Evolutionary conservation across 2,113 vertebrate species (phyloP), one percentile per base, ranked within the genome.

Genomic region (Chascanopsetta lugubris): DNA sequence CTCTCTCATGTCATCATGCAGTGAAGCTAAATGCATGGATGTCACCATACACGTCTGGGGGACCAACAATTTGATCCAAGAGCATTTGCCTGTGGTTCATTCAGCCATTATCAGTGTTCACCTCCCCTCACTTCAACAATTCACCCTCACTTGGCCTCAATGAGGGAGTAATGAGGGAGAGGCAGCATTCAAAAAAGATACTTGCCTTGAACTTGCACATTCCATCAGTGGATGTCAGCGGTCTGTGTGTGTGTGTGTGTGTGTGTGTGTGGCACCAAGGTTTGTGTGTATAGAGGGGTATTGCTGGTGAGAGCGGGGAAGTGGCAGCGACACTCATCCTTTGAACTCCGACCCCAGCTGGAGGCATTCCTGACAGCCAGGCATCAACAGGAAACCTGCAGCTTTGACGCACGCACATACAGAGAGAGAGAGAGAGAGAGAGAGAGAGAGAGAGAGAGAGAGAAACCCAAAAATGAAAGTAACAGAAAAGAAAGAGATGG

Each of bases 381-480:
- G 80, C 76, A 90, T 89, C 89, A 90, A 90, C 89, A 90, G 89
- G 89, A 90, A 90, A 85, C 58, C 75, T 61, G 65, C 42, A 54
- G 61, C 69, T 66, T 85, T 77, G 34, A 47, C n/a, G 40, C 64
- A 45, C 61, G 36, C 21, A 29, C 45, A 36, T 25, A 26, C 47
- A 32, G n/a, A n/a, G n/a, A n/a, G n/a, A n/a, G n/a, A n/a, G n/a
- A n/a, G n/a, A n/a, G n/a, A n/a, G n/a, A n/a, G n/a, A n/a, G n/a
- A n/a, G n/a, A n/a, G n/a, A n/a, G n/a, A n/a, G n/a, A n/a, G n/a
- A n/a, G n/a, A n/a, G n/a, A n/a, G n/a, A n/a, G n/a, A n/a, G n/a
- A n/a, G n/a, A n/a, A n/a, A n/a, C n/a, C n/a, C n/a, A n/a, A n/a
- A n/a, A 69, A 12, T 20, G 25, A 71, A 63, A 72, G 50, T 62